Evolutionary conservation across 2,888 invertebrate species (phyloP), one percentile per base, ranked within the genome.

Genomic region (Argyresthia goedartella): DNA sequence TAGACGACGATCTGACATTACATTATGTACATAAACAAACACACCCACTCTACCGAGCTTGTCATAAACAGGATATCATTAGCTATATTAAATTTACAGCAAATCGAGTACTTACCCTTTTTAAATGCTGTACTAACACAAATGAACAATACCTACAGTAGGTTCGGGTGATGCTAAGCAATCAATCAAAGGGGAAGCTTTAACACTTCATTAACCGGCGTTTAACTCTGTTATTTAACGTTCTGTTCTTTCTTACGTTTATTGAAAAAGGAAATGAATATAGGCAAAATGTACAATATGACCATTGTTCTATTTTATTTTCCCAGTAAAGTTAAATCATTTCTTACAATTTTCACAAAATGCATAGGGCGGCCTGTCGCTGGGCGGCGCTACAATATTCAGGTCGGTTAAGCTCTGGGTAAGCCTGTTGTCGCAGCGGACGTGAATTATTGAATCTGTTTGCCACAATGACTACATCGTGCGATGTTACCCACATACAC

Each of bases 361-460:
- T 25, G 25, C 25, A 25, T 25, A 25, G 25, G 8, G 48, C 36
- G 36, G 33, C 33, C 25, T 46, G 25, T 33, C 2, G 48, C 15
- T 7, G 14, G 13, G 36, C 48, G 10, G 52, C 53, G 53, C 54
- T 63, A 57, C 58, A 63, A 66, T 64, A 66, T 66, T 65, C 51
- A 61, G 56, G 57, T 57, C 61, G 62, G 61, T 60, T 60, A 63
- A 63, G 63, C 33, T 50, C 11, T 50, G 60, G 64, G 61, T 60
- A 57, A 62, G 60, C 60, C 62, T 63, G 63, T 64, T 62, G 64
- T 65, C 62, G 64, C 60, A 57, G 56, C 58, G 10, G 56, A 55
- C 34, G 55, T 67, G 65, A 68, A 69, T 71, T 65, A 65, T 70
- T 67, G 62, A 70, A 58, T 54, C 54, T 65, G 60, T 68, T 68